These are phyloP conservation scores for Branchinecta lynchi DNA, from an alignment of 1,140 invertebrate species.

Conservation along the genomic window DNA sequence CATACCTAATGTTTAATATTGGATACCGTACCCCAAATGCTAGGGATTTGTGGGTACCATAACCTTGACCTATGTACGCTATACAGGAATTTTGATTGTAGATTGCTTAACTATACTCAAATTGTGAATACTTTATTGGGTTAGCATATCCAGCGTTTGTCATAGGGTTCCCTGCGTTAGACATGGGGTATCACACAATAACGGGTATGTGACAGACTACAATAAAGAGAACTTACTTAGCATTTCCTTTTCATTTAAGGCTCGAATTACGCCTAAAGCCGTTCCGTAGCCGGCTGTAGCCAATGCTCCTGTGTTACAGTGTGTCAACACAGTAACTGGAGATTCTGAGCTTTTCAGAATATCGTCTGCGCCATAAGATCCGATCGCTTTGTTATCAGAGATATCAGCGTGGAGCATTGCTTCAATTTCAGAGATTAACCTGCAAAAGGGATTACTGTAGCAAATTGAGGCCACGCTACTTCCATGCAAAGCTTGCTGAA, in stretches of 20 bases:
- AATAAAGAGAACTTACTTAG: slow-evolving; percentile 42
- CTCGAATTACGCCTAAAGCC: slow-evolving; percentile 82
- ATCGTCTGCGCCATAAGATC: slow-evolving; percentile 56
- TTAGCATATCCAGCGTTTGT: too few species aligned
- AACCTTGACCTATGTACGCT: too few species aligned
- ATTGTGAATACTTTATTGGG: too few species aligned
- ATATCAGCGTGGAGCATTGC: slow-evolving; percentile 71
- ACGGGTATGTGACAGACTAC: background rate
- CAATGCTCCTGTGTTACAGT: slow-evolving; percentile 94
- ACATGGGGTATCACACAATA: background rate
- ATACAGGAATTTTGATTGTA: too few species aligned
- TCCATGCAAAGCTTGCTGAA: too few species aligned
- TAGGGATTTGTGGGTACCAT: too few species aligned
- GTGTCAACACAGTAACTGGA: slow-evolving; percentile 62
- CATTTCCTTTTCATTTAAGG: slow-evolving; percentile 49
- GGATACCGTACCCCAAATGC: too few species aligned
- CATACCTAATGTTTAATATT: too few species aligned
- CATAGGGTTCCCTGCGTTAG: too few species aligned
- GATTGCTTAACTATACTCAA: too few species aligned
- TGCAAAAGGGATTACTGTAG: slow-evolving; percentile 28
- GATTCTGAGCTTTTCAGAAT: slow-evolving; percentile 40
- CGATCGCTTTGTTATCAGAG: slow-evolving; percentile 67
- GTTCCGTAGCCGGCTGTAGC: slow-evolving; percentile 96
- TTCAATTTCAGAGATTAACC: slow-evolving; percentile 56
- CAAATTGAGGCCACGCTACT: too few species aligned